Percentiles rank a stretch among this genome's conserved stretches.
Conservation (phyloP, 2,113 vertebrate genomes). For the Oncorhynchus gorbuscha region DNA sequence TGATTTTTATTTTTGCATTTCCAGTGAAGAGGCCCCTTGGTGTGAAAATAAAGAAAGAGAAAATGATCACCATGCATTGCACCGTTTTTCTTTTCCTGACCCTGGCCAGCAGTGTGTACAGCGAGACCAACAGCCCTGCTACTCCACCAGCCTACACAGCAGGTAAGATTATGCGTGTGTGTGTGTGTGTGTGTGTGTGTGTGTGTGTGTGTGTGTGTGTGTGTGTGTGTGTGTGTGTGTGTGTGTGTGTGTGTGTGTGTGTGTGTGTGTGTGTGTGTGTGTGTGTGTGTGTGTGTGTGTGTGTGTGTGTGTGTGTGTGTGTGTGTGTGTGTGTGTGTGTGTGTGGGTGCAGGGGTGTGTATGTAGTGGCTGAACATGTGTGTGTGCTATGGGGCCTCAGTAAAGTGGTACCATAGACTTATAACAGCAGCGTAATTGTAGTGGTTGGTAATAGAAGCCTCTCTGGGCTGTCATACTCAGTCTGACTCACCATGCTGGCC, state of each 20-base stretch:
- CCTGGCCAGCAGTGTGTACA: constrained; percentile 81
- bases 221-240: neutral
- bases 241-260: neutral
- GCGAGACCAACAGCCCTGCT: constrained; percentile 42
- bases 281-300: neutral
- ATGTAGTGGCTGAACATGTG: neutral
- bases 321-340: neutral
- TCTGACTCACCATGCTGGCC: constrained; percentile 45
- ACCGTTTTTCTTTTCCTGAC: constrained; percentile 84
- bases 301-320: neutral
- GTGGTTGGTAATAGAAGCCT: constrained; percentile 45
- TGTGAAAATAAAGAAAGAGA: constrained; percentile 60
- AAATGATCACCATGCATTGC: constrained; percentile 85
- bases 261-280: neutral
- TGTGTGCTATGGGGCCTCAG: constrained; percentile 16
- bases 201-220: neutral
- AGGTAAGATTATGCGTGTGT: constrained; percentile 77
- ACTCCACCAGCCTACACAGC: constrained; percentile 30
- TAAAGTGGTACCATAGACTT: constrained; percentile 31
- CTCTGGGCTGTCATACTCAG: constrained; percentile 50
- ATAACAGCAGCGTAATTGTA: constrained; percentile 54
- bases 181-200: too few relatives aligned
- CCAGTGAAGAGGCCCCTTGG: constrained; percentile 73
- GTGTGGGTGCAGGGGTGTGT: neutral
- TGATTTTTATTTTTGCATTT: constrained; percentile 44